Conservation (phyloP, 2,888 invertebrate genomes). For the Erpobdella octoculata region DNA sequence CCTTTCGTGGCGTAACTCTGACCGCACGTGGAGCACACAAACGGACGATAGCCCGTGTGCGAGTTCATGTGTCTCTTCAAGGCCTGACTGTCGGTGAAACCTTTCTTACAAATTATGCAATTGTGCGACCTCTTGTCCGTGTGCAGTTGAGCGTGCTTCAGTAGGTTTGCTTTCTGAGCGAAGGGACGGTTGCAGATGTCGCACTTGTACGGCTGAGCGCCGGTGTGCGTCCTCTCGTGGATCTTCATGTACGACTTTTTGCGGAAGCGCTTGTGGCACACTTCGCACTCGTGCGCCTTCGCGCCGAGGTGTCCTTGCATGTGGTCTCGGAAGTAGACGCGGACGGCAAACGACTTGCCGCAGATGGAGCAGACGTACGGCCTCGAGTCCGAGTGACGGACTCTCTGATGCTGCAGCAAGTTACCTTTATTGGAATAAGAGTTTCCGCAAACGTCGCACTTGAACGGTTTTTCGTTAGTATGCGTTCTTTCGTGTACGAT, state of each 20-base stretch:
- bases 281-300: slow-evolving; percentile 23
- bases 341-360: slow-evolving; percentile 26
- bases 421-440: slow-evolving; percentile 23
- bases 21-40: slow-evolving; percentile 25
- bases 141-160: slow-evolving; percentile 31
- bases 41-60: slow-evolving; percentile 26
- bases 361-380: slow-evolving; percentile 27
- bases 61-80: slow-evolving; percentile 28
- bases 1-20: slow-evolving; percentile 29
- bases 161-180: slow-evolving; percentile 29
- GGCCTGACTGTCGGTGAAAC: slow-evolving; percentile 27
- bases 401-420: slow-evolving; percentile 25
- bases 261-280: slow-evolving; percentile 27
- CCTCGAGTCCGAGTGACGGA: slow-evolving; percentile 20
- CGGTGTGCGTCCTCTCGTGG: slow-evolving; percentile 25
- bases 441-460: slow-evolving; percentile 25
- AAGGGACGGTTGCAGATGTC: slow-evolving; percentile 24
- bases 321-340: slow-evolving; percentile 27
- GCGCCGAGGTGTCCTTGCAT: slow-evolving; percentile 26
- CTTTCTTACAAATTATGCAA: slow-evolving; percentile 27
- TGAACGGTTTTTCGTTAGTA: slow-evolving; percentile 26
- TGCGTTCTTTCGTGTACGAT: slow-evolving; percentile 23
- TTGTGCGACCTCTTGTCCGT: slow-evolving; percentile 29
- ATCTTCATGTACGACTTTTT: slow-evolving; percentile 29
- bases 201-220: slow-evolving; percentile 26